phyloP scores from a whole-genome alignment of 2,113 vertebrate genomes.

The Trochalopteron elliotii region DNA sequence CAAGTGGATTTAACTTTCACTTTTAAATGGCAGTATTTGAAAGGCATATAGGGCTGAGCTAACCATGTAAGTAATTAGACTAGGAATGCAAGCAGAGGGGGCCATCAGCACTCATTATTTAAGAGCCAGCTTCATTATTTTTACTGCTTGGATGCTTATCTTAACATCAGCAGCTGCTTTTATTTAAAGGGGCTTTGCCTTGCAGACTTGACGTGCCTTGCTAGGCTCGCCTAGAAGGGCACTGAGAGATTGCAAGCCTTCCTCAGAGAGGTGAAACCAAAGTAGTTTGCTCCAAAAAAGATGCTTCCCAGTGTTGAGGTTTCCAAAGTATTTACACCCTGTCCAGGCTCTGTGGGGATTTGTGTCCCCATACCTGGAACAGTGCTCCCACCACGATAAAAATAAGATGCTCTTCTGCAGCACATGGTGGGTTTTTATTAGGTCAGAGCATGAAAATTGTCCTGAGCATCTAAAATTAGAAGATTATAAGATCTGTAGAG shows the following conservation, averaged over 20 bases:
- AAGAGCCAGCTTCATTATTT: constrained; percentile 65
- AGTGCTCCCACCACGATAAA: background rate
- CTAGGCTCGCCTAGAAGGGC: background rate
- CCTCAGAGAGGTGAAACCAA: background rate
- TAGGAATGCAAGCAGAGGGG: constrained; percentile 57
- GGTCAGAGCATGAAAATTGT: background rate
- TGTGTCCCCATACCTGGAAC: background rate
- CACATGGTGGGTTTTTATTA: background rate
- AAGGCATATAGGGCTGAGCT: constrained; percentile 61
- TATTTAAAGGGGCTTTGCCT: constrained; percentile 65
- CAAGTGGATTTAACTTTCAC: constrained; percentile 34
- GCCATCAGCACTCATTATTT: constrained; percentile 56
- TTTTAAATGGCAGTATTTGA: constrained; percentile 63
- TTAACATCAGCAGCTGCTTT: constrained; percentile 41
- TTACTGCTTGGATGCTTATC: constrained; percentile 64
- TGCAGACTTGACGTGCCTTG: background rate
- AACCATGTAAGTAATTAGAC: constrained; percentile 60
- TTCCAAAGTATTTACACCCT: background rate
- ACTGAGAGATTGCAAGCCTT: background rate
- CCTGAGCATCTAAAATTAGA: background rate
- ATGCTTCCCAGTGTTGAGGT: background rate
- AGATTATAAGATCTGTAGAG: background rate
- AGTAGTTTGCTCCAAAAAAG: background rate
- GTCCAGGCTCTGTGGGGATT: background rate
- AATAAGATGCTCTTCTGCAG: background rate